Base-by-base conservation (phyloP, 1,140 invertebrate species). In the Mya arenaria region DNA sequence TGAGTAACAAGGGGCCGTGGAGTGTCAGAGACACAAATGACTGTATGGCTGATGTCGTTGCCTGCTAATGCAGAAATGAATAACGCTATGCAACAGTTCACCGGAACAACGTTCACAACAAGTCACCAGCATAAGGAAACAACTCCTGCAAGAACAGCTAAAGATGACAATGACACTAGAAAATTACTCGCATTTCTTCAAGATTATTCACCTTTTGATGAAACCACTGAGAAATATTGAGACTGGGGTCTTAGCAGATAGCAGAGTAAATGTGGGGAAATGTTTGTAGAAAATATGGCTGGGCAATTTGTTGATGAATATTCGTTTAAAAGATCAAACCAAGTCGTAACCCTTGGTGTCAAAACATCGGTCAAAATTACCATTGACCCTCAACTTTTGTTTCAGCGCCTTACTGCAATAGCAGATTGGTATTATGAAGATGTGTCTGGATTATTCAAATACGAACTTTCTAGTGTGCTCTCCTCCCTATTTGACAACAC, bases 351-450 rank as follows among this genome's bases (percentile, higher is more conserved):
- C n/a, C 15, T 87, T 19, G 32, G 28, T 34, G 25, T 23, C 5
- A 79, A 84, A 68, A 48, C 28, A 23, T 32, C n/a, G 62, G 32
- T 83, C 0, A 79, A 68, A n/a, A 56, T 74, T 34, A 39, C 52
- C 73, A 30, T 86, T 58, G 83, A 87, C 48, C 85, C 85, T 10
- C 73, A 86, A 32, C 32, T 86, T 13, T 56, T 87, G 1, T 87
- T 87, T 58, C 82, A 86, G 69, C 60, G 86, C 44, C 41, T 87
- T 0, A 62, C 75, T 15, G 68, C 74, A 19, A 58, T 65, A n/a
- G 86, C 75, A 23, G 52, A 52, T n/a, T 48, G 39, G 32, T 2
- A 28, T n/a, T n/a, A n/a, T n/a, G n/a, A 79, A 25, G 41, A 77
- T 23, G 15, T 60, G 15, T 63, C 68, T 1, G 39, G 77, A 28